These are phyloP conservation scores for Andrena marginata DNA, from an alignment of 2,888 invertebrate species.

Conservation along the genomic window DNA sequence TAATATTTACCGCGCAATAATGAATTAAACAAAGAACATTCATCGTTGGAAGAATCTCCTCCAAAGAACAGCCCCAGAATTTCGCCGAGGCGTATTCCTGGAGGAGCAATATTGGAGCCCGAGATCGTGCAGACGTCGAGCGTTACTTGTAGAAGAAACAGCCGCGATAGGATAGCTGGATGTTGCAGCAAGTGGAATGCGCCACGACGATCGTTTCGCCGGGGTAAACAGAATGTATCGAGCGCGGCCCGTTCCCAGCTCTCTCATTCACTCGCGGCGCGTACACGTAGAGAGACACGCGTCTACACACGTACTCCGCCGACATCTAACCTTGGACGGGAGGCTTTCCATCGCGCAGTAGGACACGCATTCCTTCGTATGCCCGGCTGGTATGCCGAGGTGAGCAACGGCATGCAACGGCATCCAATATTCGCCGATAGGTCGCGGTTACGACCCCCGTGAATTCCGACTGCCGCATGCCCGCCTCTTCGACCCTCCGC, in stretches of 20 bases:
- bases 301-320: slow-evolving; percentile 48
- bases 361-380: slow-evolving; percentile 81
- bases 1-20: too few species aligned
- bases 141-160: background rate
- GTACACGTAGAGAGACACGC: slow-evolving; percentile 40
- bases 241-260: slow-evolving; percentile 55
- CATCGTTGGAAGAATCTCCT: too few species aligned
- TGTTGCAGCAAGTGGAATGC: slow-evolving; percentile 4
- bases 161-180: slow-evolving; percentile 12
- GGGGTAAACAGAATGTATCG: slow-evolving; percentile 39
- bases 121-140: too few species aligned
- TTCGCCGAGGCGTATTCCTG: too few species aligned
- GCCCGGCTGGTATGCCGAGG: slow-evolving; percentile 81
- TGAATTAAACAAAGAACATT: too few species aligned
- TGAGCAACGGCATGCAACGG: slow-evolving; percentile 82
- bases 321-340: slow-evolving; percentile 78
- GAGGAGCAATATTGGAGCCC: too few species aligned
- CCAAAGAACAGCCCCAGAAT: too few species aligned
- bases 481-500: slow-evolving; percentile 60
- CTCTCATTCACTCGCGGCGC: slow-evolving; percentile 60
- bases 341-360: slow-evolving; percentile 77
- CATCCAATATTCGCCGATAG: slow-evolving; percentile 82
- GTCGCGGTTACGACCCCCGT: slow-evolving; percentile 82
- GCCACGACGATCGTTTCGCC: slow-evolving; percentile 25
- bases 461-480: slow-evolving; percentile 79